A percentile compares a stretch with the other conserved stretches of the same genome.
These are phyloP conservation scores for Parazoanthus swiftii DNA, from an alignment of 92 coral and sea anemone genomes.

Conservation along the genomic window DNA sequence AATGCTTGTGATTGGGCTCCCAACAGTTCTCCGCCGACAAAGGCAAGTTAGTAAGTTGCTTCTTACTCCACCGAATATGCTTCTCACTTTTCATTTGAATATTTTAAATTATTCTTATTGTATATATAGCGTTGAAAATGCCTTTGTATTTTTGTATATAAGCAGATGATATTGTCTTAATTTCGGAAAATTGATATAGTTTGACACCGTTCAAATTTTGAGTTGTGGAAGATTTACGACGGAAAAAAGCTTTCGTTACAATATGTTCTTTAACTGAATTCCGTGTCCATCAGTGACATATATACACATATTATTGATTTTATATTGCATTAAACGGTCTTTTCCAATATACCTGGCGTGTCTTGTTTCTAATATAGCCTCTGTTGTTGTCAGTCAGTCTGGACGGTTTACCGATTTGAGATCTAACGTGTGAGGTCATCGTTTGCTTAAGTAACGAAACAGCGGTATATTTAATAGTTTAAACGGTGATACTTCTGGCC, in stretches of 20 bases:
- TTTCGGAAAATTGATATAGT: not conserved
- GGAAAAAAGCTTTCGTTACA: not conserved
- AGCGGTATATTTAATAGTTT: too few relatives aligned
- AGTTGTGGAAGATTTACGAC: too few relatives aligned
- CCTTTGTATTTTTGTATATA: conserved; percentile 64
- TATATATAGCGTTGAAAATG: conserved; percentile 30
- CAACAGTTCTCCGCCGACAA: not conserved
- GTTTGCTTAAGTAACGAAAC: too few relatives aligned
- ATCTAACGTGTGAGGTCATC: too few relatives aligned
- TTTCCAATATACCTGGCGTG: conserved; percentile 11
- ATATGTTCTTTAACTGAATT: not conserved
- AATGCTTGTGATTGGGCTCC: too few relatives aligned
- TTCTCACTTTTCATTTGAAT: not conserved
- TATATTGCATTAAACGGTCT: conserved; percentile 14
- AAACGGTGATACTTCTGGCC: too few relatives aligned
- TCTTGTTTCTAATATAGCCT: not conserved
- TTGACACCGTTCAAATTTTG: not conserved
- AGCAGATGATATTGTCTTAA: conserved; percentile 21
- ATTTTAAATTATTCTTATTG: conserved; percentile 45
- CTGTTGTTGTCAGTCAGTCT: too few relatives aligned
- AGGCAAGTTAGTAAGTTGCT: not conserved
- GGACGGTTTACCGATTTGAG: not conserved
- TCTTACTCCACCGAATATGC: too few relatives aligned
- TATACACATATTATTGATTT: not conserved
- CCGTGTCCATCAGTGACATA: not conserved